phyloP scores from a whole-genome alignment of 2,888 invertebrate genomes.

The Cheilosia urbana region DNA sequence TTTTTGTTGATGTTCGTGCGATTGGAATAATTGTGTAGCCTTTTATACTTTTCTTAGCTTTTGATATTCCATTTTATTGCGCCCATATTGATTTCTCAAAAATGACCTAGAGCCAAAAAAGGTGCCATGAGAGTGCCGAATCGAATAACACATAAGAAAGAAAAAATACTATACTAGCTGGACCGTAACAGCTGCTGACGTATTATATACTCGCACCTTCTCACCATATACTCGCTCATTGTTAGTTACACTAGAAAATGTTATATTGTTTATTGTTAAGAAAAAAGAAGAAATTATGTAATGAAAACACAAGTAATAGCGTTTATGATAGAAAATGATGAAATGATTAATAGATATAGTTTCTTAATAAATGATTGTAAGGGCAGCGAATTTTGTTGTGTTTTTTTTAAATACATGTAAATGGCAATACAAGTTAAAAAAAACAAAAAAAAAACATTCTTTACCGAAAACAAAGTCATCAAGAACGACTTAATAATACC shows the following conservation, averaged over 20 bases:
- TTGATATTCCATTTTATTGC: too few relatives aligned
- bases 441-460: conserved; percentile 49
- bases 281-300: conserved; percentile 35
- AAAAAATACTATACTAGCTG: too few relatives aligned
- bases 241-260: conserved; percentile 2
- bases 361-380: conserved; percentile 13
- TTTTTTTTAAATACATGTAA: neutral
- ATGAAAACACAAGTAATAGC: conserved; percentile 46
- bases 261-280: neutral
- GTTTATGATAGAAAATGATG: neutral
- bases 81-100: too few relatives aligned
- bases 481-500: conserved; percentile 81
- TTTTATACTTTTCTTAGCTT: too few relatives aligned
- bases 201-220: neutral
- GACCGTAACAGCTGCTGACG: neutral
- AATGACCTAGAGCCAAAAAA: too few relatives aligned
- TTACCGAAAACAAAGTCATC: conserved; percentile 84
- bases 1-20: too few relatives aligned
- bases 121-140: too few relatives aligned
- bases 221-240: conserved; percentile 9
- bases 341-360: too few relatives aligned
- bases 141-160: too few relatives aligned
- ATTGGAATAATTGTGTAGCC: too few relatives aligned
- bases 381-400: neutral
- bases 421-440: conserved; percentile 4